Conservation (phyloP, 2,113 vertebrate genomes). For the Isurus oxyrinchus region DNA sequence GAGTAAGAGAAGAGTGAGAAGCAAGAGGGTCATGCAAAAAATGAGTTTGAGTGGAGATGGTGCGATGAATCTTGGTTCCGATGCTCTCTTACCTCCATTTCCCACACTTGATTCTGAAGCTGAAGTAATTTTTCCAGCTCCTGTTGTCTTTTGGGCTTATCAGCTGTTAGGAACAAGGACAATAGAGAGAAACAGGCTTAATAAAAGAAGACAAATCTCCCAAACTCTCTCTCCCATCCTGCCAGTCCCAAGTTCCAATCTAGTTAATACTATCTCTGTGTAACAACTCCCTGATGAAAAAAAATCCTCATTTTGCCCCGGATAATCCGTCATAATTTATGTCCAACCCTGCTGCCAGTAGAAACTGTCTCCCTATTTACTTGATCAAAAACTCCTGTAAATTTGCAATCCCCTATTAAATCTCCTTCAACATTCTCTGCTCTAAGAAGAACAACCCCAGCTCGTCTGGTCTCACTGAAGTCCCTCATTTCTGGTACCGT, state of each 20-base stretch:
- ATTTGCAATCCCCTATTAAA: background rate
- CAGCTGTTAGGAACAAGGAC: background rate
- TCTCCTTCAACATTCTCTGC: background rate
- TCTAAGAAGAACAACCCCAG: background rate
- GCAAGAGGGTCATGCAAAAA: background rate
- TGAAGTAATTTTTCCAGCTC: conserved; percentile 59
- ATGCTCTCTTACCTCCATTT: conserved; percentile 79
- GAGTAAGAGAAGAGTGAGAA: background rate
- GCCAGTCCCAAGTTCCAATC: background rate
- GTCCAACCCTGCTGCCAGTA: background rate
- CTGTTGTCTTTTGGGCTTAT: conserved; percentile 38
- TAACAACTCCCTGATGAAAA: background rate
- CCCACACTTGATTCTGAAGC: conserved; percentile 70
- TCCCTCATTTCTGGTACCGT: background rate
- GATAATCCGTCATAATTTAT: background rate
- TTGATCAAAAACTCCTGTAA: background rate
- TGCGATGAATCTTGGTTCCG: background rate
- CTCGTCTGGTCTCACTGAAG: background rate
- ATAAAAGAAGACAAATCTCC: background rate
- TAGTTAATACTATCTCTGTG: background rate
- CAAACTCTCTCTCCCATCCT: background rate
- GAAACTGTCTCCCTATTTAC: background rate
- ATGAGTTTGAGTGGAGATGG: background rate
- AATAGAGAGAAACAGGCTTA: conserved; percentile 2
- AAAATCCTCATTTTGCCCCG: background rate